Evolutionary conservation across 2,797 vertebrate genomes (phyloP).

Genomic region (Acrossocheilus fasciatus): DNA sequence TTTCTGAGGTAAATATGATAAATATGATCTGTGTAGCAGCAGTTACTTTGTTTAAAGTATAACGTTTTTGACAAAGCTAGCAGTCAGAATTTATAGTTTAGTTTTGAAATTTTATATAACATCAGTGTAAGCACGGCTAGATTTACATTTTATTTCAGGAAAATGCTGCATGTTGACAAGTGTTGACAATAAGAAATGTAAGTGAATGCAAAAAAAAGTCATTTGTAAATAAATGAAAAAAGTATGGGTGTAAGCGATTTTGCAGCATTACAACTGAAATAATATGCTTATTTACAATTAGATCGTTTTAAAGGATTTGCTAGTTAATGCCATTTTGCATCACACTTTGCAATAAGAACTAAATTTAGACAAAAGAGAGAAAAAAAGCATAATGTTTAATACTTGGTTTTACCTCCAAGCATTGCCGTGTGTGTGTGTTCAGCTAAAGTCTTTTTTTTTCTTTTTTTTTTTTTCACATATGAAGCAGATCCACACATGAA

Average conservation of each 20-base stretch:
- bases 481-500: not conserved
- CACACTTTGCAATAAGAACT: constrained; percentile 33
- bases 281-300: constrained; percentile 66
- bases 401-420: not conserved
- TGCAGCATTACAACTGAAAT: constrained; percentile 22
- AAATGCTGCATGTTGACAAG: not conserved
- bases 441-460: not conserved
- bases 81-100: not conserved
- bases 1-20: no score
- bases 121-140: no score
- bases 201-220: not conserved
- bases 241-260: not conserved
- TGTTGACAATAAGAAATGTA: not conserved
- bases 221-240: not conserved
- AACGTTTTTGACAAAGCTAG: not conserved
- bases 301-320: constrained; percentile 53
- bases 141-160: not conserved
- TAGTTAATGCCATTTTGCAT: constrained; percentile 29
- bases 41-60: not conserved
- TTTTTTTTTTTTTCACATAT: not conserved
- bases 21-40: no score
- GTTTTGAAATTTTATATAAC: not conserved
- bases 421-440: not conserved
- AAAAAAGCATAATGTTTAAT: not conserved
- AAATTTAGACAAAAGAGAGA: constrained; percentile 49